phyloP scores from a whole-genome alignment of 2,113 vertebrate genomes.

The Anthoscopus minutus region DNA sequence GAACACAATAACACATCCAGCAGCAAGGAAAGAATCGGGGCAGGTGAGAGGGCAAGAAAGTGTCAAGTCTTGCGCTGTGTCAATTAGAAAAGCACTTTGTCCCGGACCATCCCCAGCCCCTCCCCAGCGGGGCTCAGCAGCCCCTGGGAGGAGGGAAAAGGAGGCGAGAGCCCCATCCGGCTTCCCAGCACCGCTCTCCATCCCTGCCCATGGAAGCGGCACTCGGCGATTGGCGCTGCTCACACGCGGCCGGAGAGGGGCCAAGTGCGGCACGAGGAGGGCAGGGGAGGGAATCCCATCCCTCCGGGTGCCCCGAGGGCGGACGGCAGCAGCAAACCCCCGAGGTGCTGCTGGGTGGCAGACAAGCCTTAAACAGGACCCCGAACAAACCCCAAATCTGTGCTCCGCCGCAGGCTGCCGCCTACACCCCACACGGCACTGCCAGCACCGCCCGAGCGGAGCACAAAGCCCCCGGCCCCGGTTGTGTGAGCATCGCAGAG shows the following conservation, averaged over 20 bases:
- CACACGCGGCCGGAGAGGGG: neutral
- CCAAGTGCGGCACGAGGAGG: neutral
- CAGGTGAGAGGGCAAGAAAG: neutral
- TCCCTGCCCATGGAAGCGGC: neutral
- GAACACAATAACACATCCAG: neutral
- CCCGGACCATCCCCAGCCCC: neutral
- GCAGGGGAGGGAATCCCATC: neutral
- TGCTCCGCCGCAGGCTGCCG: neutral
- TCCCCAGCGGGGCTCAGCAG: neutral
- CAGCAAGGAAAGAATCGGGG: neutral
- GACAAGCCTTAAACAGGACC: neutral
- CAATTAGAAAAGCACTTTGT: neutral
- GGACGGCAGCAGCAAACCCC: neutral
- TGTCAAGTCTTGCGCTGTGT: neutral
- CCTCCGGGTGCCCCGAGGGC: neutral
- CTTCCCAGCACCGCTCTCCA: neutral
- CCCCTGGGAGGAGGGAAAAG: neutral
- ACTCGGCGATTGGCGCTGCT: neutral
- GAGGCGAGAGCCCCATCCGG: neutral
- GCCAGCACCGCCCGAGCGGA: neutral
- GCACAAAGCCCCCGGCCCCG: neutral
- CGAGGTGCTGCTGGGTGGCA: neutral
- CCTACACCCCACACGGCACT: neutral
- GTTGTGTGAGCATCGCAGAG: rapidly evolving
- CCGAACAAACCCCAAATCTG: neutral